Conservation (phyloP, 1,140 invertebrate genomes). For the Leptopilina clavipes region DNA sequence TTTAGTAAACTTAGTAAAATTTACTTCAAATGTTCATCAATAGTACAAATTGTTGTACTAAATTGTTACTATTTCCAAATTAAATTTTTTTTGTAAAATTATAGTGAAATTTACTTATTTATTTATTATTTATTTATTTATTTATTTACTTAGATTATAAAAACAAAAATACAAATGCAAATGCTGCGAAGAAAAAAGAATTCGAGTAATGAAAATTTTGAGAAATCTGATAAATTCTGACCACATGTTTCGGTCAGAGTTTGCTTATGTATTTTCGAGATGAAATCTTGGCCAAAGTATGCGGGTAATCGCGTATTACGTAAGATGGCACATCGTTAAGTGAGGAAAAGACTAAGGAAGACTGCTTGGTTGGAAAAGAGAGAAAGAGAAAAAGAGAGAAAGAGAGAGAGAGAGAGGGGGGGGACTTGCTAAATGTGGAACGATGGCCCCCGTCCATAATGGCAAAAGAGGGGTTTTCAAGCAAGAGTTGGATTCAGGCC, state of each 20-base stretch:
- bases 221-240: not conserved
- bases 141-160: too few species aligned
- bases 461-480: slow-evolving; percentile 43
- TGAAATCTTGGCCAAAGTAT: slow-evolving; percentile 38
- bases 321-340: slow-evolving; percentile 44
- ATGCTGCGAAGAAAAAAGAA: too few species aligned
- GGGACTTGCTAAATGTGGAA: slow-evolving; percentile 42
- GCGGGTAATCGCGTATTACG: slow-evolving; percentile 45
- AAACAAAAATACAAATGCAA: too few species aligned
- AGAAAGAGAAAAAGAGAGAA: not conserved
- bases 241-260: not conserved
- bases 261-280: not conserved
- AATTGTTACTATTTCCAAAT: too few species aligned
- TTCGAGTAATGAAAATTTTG: not conserved
- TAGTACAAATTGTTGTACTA: too few species aligned
- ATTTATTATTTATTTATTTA: too few species aligned
- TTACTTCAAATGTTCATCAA: too few species aligned
- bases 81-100: too few species aligned
- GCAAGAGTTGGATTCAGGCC: slow-evolving; percentile 54
- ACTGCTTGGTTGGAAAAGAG: slow-evolving; percentile 16
- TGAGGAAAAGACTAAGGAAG: slow-evolving; percentile 37
- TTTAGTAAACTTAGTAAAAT: too few species aligned
- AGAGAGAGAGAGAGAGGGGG: too few species aligned
- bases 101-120: too few species aligned
- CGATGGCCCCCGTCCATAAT: slow-evolving; percentile 51